A percentile compares a stretch with the other conserved stretches of the same genome.
Conservation (phyloP, 1,140 invertebrate genomes). For the Trichogramma pretiosum region DNA sequence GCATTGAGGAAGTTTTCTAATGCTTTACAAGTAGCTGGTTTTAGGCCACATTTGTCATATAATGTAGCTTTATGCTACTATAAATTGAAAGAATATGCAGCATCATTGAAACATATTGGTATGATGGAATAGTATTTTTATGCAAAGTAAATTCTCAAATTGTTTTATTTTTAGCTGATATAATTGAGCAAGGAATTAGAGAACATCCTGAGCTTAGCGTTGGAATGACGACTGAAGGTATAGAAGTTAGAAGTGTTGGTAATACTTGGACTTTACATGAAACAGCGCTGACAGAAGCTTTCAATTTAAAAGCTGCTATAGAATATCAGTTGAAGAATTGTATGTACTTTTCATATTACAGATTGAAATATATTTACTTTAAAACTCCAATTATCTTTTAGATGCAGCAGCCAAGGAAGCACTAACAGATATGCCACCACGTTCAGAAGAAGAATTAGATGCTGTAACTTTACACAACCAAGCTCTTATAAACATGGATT, state of each 20-base stretch:
- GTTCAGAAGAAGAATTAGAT: constrained; percentile 94
- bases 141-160: neutral
- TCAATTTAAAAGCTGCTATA: constrained; percentile 97
- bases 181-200: constrained; percentile 91
- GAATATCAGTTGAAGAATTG: constrained; percentile 95
- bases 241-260: constrained; percentile 92
- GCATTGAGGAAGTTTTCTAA: constrained; percentile 87
- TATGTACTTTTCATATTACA: constrained; percentile 32
- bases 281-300: constrained; percentile 94
- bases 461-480: constrained; percentile 97
- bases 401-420: constrained; percentile 87
- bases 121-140: constrained; percentile 18
- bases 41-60: constrained; percentile 87
- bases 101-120: constrained; percentile 80
- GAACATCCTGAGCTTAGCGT: constrained; percentile 97
- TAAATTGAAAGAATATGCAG: constrained; percentile 84
- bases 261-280: constrained; percentile 94
- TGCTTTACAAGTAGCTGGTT: constrained; percentile 79
- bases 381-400: constrained; percentile 34
- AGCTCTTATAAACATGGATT: constrained; percentile 90
- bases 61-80: constrained; percentile 96
- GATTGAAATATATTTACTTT: constrained; percentile 6
- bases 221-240: constrained; percentile 95
- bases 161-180: constrained; percentile 62
- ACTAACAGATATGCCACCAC: constrained; percentile 93